A percentile compares a stretch with the other conserved stretches of the same genome.
Conservation (phyloP, 2,888 invertebrate species). For the Lasioglossum zephyrum region DNA sequence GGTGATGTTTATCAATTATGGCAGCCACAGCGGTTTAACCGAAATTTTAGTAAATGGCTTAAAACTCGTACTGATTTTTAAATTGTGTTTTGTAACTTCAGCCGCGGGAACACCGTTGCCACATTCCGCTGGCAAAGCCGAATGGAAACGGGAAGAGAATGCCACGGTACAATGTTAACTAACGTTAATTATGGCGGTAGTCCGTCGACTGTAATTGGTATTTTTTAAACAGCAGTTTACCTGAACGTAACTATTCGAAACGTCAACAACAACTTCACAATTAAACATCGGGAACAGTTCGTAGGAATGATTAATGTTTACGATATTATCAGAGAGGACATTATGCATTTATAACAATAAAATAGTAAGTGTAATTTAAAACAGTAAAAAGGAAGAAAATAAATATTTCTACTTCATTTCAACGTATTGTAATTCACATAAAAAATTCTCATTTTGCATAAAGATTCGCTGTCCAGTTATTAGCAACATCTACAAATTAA, state of each 20-base stretch:
- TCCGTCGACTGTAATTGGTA: background rate
- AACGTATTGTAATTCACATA: too few relatives aligned
- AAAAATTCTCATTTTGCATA: too few relatives aligned
- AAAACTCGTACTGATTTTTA: constrained; percentile 16
- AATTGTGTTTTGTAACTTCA: constrained; percentile 9
- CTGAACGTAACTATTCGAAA: background rate
- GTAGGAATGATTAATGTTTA: background rate
- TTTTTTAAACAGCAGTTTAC: background rate
- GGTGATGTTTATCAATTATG: constrained; percentile 58
- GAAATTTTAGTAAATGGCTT: background rate
- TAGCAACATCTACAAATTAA: too few relatives aligned
- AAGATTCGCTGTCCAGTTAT: too few relatives aligned
- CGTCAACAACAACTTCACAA: background rate
- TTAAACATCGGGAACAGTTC: background rate
- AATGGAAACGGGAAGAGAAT: background rate
- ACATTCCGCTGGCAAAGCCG: background rate
- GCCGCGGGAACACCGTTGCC: background rate
- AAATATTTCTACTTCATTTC: too few relatives aligned
- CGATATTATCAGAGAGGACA: too few relatives aligned
- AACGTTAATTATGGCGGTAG: background rate
- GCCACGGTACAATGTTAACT: background rate
- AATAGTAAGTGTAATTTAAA: too few relatives aligned
- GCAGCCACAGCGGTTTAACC: constrained; percentile 39
- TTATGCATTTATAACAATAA: too few relatives aligned
- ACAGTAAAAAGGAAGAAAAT: too few relatives aligned